These are phyloP conservation scores for Hippoglossus stenolepis DNA, from an alignment of 2,113 vertebrate species.

Conservation along the genomic window DNA sequence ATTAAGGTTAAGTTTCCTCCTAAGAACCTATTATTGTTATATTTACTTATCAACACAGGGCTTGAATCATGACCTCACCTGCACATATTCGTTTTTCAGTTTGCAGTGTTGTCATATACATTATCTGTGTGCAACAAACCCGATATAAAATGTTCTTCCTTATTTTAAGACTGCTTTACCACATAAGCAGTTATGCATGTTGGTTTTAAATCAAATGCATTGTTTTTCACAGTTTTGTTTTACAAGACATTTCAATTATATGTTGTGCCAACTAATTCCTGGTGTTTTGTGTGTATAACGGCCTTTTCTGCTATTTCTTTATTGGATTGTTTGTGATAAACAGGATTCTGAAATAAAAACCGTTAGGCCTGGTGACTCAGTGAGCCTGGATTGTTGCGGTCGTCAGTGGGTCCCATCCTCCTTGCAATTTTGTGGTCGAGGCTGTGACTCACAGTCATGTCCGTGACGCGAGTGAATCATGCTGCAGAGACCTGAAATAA, in stretches of 20 bases:
- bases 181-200: too few species aligned
- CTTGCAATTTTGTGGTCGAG: constrained; percentile 45
- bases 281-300: background rate
- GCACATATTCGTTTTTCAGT: too few species aligned
- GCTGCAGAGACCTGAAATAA: constrained; percentile 6
- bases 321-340: constrained; percentile 10
- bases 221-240: too few species aligned
- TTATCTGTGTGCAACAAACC: too few species aligned
- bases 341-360: constrained; percentile 32
- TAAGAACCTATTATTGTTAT: background rate
- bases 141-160: too few species aligned
- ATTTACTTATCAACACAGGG: too few species aligned
- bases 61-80: background rate
- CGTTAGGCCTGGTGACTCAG: constrained; percentile 36
- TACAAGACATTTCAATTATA: too few species aligned
- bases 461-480: constrained; percentile 48
- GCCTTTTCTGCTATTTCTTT: constrained; percentile 3
- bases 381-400: constrained; percentile 32
- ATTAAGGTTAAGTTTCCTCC: background rate
- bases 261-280: background rate
- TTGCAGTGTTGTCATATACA: too few species aligned
- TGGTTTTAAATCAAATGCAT: too few species aligned
- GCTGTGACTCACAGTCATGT: constrained; percentile 62
- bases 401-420: constrained; percentile 29
- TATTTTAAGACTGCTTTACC: too few species aligned